A percentile compares a stretch with the other conserved stretches of the same genome.
Evolutionary conservation across 2,888 invertebrate genomes (phyloP).

Genomic region (Pteria penguin): DNA sequence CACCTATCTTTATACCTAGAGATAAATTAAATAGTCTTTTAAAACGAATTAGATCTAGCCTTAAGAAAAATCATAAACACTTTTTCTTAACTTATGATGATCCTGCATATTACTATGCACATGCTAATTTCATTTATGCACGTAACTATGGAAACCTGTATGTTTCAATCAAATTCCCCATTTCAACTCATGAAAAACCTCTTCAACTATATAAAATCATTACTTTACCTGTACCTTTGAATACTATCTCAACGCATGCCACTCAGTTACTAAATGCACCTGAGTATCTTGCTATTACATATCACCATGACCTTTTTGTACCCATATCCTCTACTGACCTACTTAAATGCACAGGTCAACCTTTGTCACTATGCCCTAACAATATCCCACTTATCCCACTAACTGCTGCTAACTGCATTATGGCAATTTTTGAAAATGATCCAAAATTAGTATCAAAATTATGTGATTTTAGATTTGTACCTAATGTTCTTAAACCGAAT

Average conservation of each 20-base stretch:
- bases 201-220: no score
- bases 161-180: conserved; percentile 11
- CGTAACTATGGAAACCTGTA: conserved; percentile 2
- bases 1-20: conserved; percentile 13
- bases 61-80: no score
- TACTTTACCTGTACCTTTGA: no score
- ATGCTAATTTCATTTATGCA: conserved; percentile 17
- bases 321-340: conserved; percentile 22
- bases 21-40: background rate
- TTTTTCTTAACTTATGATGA: no score
- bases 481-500: no score
- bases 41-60: no score
- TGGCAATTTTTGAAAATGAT: conserved; percentile 25
- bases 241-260: conserved; percentile 44
- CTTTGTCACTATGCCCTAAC: no score
- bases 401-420: background rate
- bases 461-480: no score
- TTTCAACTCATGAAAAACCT: conserved; percentile 12
- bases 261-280: conserved; percentile 32
- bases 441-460: no score
- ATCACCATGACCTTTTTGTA: conserved; percentile 33
- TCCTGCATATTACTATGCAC: conserved; percentile 12
- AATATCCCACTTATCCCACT: conserved; percentile 11
- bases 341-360: conserved; percentile 2
- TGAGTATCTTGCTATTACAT: no score